Percentiles rank a stretch among this genome's conserved stretches.
phyloP scores from a whole-genome alignment of 2,888 invertebrate species.

The Colostygia pectinataria region DNA sequence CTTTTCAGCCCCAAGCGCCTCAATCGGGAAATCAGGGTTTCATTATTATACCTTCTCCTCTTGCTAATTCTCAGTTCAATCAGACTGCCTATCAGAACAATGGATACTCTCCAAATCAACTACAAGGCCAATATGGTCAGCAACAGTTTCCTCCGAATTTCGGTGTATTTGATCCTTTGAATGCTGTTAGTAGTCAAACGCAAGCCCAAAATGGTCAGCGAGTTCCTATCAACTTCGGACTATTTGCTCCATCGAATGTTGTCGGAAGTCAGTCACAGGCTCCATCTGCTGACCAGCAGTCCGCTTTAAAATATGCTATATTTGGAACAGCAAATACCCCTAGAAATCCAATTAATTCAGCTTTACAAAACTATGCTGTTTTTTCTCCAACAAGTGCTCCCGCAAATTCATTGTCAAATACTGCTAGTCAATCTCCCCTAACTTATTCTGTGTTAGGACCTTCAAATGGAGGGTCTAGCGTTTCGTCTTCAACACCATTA shows the following conservation, averaged over 20 bases:
- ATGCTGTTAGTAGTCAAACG: conserved; percentile 5
- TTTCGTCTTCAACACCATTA: conserved; percentile 10
- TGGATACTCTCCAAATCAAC: conserved; percentile 11
- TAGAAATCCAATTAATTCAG: neutral
- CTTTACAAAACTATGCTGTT: neutral
- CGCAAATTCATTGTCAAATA: conserved; percentile 9
- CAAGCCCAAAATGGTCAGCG: conserved; percentile 8
- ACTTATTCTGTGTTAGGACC: neutral
- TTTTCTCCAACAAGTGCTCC: conserved; percentile 2
- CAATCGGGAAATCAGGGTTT: conserved; percentile 11
- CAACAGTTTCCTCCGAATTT: neutral
- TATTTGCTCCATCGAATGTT: conserved; percentile 5
- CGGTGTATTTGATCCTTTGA: neutral
- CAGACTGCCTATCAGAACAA: conserved; percentile 8
- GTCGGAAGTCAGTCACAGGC: conserved; percentile 3
- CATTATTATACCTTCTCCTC: conserved; percentile 2
- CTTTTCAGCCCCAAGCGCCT: conserved; percentile 11
- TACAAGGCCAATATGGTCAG: conserved; percentile 3
- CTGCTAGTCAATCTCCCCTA: conserved; percentile 7
- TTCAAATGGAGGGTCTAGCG: conserved; percentile 1
- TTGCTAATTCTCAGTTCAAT: conserved; percentile 5
- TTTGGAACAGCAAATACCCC: conserved; percentile 3
- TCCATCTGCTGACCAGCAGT: conserved; percentile 7
- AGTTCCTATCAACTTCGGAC: conserved; percentile 7
- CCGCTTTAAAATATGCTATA: conserved; percentile 11